A percentile compares a stretch with the other conserved stretches of the same genome.
Conservation (phyloP, 1,140 invertebrate genomes). For the Antheraea mylitta region DNA sequence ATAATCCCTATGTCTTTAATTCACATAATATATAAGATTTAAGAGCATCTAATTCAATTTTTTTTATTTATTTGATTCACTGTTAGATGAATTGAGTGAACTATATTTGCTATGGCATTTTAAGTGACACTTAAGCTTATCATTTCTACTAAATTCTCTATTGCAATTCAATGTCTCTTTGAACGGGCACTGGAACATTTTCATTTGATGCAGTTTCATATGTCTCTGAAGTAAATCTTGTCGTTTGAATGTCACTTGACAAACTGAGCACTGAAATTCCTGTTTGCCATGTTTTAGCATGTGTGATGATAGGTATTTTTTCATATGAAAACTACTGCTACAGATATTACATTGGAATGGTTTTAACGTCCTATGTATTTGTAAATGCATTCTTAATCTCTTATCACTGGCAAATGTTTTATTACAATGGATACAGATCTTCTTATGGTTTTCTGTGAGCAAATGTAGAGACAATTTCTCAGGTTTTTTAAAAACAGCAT, state of each 20-base stretch:
- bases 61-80: background rate
- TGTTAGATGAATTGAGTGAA: background rate
- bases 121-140: conserved; percentile 80
- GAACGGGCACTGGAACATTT: conserved; percentile 85
- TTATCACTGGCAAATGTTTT: conserved; percentile 85
- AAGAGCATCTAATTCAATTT: background rate
- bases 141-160: conserved; percentile 83
- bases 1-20: background rate
- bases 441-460: conserved; percentile 83
- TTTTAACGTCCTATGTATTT: conserved; percentile 80
- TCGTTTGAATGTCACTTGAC: conserved; percentile 82
- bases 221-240: conserved; percentile 86
- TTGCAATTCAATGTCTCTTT: conserved; percentile 81
- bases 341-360: conserved; percentile 80
- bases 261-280: conserved; percentile 76
- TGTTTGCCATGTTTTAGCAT: conserved; percentile 83
- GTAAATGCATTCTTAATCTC: conserved; percentile 83
- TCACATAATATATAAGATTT: background rate
- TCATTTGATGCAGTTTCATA: conserved; percentile 84
- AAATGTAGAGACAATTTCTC: conserved; percentile 85
- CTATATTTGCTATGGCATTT: conserved; percentile 39
- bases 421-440: conserved; percentile 84
- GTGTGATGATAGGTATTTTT: conserved; percentile 84
- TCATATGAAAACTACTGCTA: conserved; percentile 84
- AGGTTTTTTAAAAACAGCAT: conserved; percentile 83